Evolutionary conservation across 2,888 invertebrate species (phyloP), one percentile per base, ranked within the genome.

Genomic region (Rhingia campestris): DNA sequence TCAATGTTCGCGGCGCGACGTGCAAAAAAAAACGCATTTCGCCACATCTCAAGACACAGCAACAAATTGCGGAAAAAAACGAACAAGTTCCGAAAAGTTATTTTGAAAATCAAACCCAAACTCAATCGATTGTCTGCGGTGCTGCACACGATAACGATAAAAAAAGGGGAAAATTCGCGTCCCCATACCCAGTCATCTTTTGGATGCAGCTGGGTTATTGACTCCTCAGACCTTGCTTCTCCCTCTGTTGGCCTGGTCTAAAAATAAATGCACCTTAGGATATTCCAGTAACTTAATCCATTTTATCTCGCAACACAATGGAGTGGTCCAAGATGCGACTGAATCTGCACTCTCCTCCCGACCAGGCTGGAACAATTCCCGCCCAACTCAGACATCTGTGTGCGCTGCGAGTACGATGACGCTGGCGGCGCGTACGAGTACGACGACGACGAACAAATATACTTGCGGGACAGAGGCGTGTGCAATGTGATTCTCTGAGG

Each of bases 281-380:
- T 84, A 84, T 75, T 80, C 70, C 84, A 84, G 84, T 84, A 84
- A 84, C 80, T 80, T 84, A 84, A 84, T 84, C 84, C 74, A 74
- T 70, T 80, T 84, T 84, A 84, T 80, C 74, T 84, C 12, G 43
- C 51, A 67, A 74, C 51, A 75, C 56, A 53, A 64, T 59, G 72
- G 70, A 64, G 66, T 33, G 63, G 47, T 33, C 53, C 59, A 69
- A 14, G 56, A 58, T 58, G 33, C 33, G 33, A 58, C 49, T 10
- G 43, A 54, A 56, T 49, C 72, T 61, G 41, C 61, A 14, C 59
- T 14, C 0, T 32, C 22, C 22, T 22, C 22, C 35, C 30, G 22
- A 32, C 30, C 9, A 56, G 39, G 51, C 41, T 61, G 56, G 10
- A 70, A 49, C 5, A n/a, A 51, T 74, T 79, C 51, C 73, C 82